Evolutionary conservation across 2,113 vertebrate species (phyloP).

Genomic region (Epinephelus lanceolatus): DNA sequence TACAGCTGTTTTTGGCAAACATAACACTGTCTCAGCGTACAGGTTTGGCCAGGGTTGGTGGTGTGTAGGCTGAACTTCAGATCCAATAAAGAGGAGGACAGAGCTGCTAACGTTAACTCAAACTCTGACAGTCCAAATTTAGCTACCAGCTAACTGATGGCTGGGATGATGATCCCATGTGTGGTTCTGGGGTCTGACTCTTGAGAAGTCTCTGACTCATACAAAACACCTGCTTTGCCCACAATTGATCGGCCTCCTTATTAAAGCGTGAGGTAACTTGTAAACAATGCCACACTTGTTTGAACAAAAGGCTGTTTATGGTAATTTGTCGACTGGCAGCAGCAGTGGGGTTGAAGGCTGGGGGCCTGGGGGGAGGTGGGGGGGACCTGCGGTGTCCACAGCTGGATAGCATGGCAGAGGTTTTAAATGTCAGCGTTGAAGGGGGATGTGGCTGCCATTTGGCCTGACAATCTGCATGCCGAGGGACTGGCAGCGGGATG

Average conservation of each 20-base stretch:
- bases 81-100: background rate
- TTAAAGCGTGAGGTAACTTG: background rate
- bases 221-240: background rate
- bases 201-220: background rate
- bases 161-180: background rate
- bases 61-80: background rate
- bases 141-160: background rate
- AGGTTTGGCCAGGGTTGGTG: background rate
- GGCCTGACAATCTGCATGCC: conserved; percentile 75
- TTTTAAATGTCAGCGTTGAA: conserved; percentile 86
- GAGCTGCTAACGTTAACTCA: background rate
- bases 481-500: conserved; percentile 75
- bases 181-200: background rate
- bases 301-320: conserved; percentile 43
- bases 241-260: background rate
- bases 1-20: background rate
- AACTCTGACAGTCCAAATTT: background rate
- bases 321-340: conserved; percentile 56
- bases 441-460: conserved; percentile 81
- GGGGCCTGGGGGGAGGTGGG: conserved; percentile 43
- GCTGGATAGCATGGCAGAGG: conserved; percentile 81
- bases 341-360: conserved; percentile 45
- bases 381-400: conserved; percentile 71
- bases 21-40: background rate
- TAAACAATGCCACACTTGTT: conserved; percentile 17